Percentiles rank a stretch among this genome's conserved stretches.
Conservation (phyloP, 2,797 vertebrate genomes). For the Takifugu rubripes region DNA sequence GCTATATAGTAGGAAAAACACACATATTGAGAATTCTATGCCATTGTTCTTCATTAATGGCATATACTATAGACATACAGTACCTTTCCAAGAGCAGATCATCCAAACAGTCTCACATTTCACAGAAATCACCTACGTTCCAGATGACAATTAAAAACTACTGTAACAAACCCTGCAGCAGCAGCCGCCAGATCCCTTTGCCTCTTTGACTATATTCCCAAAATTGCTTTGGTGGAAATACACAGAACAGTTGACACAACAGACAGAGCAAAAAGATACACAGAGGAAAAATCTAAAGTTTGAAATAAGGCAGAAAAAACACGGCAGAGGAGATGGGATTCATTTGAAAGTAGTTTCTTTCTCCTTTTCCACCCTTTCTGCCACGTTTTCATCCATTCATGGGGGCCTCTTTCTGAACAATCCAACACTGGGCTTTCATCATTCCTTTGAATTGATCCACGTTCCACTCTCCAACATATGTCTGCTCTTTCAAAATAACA, state of each 20-base stretch:
- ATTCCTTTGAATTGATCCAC: conserved; percentile 65
- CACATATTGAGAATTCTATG: no score
- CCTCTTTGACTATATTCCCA: conserved; percentile 48
- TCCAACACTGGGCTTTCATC: conserved; percentile 70
- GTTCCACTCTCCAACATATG: conserved; percentile 68
- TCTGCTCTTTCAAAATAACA: conserved; percentile 70
- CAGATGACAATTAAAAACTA: conserved; percentile 25
- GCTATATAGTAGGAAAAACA: no score
- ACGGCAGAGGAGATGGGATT: conserved; percentile 32
- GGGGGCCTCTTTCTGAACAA: conserved; percentile 70
- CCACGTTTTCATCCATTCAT: conserved; percentile 61
- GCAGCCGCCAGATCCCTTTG: conserved; percentile 21
- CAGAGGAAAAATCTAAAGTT: conserved; percentile 41
- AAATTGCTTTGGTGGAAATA: conserved; percentile 46
- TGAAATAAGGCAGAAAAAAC: conserved; percentile 1
- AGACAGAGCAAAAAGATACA: conserved; percentile 20
- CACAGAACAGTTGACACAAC: conserved; percentile 47
- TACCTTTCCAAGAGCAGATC: conserved; percentile 1
- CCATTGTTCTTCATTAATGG: background rate
- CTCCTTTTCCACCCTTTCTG: conserved; percentile 58
- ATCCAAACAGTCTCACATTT: conserved; percentile 1
- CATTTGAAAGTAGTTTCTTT: conserved; percentile 60
- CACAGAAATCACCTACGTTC: conserved; percentile 20
- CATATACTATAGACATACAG: no score
- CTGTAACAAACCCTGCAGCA: conserved; percentile 26